Evolutionary conservation across 1,140 invertebrate genomes (phyloP).

Genomic region (Papilio glaucus): DNA sequence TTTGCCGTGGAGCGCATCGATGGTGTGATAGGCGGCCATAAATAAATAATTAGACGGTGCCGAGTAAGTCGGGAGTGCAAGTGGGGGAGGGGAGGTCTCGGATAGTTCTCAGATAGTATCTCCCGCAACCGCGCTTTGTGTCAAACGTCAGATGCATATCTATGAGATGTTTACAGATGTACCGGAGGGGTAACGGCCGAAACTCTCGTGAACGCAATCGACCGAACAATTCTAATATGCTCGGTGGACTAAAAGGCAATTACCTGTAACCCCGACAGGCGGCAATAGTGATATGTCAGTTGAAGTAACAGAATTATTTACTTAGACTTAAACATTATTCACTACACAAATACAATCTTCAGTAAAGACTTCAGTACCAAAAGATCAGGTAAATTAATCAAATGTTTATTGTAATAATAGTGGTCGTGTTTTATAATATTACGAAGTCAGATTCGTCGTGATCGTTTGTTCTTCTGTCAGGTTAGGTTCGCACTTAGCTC

Average conservation of each 20-base stretch:
- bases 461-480: no score
- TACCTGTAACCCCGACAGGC: conserved; percentile 52
- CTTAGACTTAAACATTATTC: background rate
- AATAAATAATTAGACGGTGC: conserved; percentile 80
- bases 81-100: conserved; percentile 49
- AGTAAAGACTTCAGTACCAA: background rate
- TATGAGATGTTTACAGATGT: conserved; percentile 82
- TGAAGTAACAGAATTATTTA: conserved; percentile 8
- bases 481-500: no score
- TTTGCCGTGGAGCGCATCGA: conserved; percentile 77
- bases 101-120: conserved; percentile 77
- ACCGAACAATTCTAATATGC: conserved; percentile 68
- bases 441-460: no score
- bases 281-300: conserved; percentile 12
- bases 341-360: conserved; percentile 3
- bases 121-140: conserved; percentile 79
- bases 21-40: conserved; percentile 73
- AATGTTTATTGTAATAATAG: background rate
- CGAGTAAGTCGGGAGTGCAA: conserved; percentile 55
- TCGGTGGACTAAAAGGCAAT: conserved; percentile 70
- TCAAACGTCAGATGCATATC: conserved; percentile 82
- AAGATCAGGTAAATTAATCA: background rate
- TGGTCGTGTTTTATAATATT: no score
- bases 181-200: conserved; percentile 68
- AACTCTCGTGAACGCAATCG: conserved; percentile 71